Percentiles rank a stretch among this genome's conserved stretches.
phyloP scores from a whole-genome alignment of 2,113 vertebrate species.

The Galemys pyrenaicus region DNA sequence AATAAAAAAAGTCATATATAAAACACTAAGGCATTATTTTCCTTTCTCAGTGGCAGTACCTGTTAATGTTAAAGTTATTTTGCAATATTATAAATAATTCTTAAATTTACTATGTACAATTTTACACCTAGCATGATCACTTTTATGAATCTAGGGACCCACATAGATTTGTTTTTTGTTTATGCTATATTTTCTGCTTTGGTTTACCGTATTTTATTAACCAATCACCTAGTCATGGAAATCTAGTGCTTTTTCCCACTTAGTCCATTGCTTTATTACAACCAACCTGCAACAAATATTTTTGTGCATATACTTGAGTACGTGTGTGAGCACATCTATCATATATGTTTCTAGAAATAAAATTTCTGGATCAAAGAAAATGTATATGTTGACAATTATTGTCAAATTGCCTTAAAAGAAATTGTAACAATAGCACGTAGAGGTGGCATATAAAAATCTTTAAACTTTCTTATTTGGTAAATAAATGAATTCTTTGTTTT shows the following conservation, averaged over 20 bases:
- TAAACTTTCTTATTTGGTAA: not conserved
- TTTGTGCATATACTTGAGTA: not conserved
- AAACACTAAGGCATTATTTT: not conserved
- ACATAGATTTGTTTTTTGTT: not conserved
- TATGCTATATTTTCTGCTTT: not conserved
- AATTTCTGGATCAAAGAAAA: not conserved
- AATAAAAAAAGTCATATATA: not conserved
- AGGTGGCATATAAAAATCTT: not conserved
- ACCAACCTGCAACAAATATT: not conserved
- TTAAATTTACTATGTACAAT: not conserved
- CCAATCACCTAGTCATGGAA: not conserved
- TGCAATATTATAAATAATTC: not conserved
- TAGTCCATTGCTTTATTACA: not conserved
- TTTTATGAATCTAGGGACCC: not conserved
- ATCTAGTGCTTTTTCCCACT: not conserved
- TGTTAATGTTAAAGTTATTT: constrained; percentile 1
- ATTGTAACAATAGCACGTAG: not conserved
- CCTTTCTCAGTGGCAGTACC: not conserved
- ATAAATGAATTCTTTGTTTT: not conserved
- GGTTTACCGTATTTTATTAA: not conserved
- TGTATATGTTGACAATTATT: not conserved
- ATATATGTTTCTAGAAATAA: not conserved
- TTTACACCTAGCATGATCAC: not conserved
- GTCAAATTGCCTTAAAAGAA: not conserved
- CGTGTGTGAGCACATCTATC: not conserved